Base-by-base conservation (phyloP, 2,797 vertebrate species). In the Pithecia hirsuta region DNA sequence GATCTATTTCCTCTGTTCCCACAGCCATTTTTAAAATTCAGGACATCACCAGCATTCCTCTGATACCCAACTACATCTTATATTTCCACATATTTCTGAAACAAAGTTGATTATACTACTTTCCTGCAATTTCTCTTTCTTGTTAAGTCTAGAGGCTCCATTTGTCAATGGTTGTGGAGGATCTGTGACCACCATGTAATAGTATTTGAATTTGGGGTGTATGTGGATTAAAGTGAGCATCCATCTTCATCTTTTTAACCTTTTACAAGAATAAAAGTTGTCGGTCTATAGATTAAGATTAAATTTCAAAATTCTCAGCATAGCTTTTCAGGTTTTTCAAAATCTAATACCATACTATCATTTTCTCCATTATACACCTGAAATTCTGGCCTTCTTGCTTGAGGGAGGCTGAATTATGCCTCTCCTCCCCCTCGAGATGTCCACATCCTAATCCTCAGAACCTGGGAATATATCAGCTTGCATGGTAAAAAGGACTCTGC, bases 231-330 rank as follows among this genome's bases (percentile, higher is more conserved):
- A 79, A 92, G 20, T 39, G 30, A 74, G 50, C 59, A 39, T 46
- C 14, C 7, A 36, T n/a, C 28, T 48, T 85, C 46, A 86, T 28
- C 79, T 64, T 81, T 86, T 75, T 39, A 83, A 81, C 4, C 39
- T 67, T 96, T 44, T 41, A 52, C 13, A 84, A 46, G 19, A 80
- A 90, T 78, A 92, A 39, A 92, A 83, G 76, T n/a, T 88, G n/a
- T 30, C 61, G 7, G 7, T 10, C 22, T 83, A 41, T 4, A 72
- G 13, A 83, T 28, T 36, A 92, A 46, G 7, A 55, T 81, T 22
- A 92, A 39, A 55, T 94, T 87, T n/a, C 67, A 96, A 91, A 91
- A 67, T 91, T 52, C 84, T 83, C 59, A 78, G n/a, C 7, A 36
- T 28, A 30, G 41, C 12, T 76, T n/a, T 70, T 14, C 61, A 59